phyloP scores from a whole-genome alignment of 2,888 invertebrate species.

The Tromatobia lineatoria region DNA sequence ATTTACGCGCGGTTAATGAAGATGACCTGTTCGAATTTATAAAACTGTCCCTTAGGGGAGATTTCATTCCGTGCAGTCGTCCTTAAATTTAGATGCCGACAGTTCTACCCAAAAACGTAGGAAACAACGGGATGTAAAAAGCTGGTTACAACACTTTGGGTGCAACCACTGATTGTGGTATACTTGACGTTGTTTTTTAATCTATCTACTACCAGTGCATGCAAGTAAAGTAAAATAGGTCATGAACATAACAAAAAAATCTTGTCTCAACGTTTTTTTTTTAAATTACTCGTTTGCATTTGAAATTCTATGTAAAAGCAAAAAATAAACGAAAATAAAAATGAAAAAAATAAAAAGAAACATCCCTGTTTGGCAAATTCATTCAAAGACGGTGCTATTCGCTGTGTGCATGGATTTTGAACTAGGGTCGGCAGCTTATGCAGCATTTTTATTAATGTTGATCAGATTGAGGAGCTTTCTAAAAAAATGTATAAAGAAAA shows the following conservation, averaged over 20 bases:
- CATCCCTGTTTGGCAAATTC: slow-evolving; percentile 28
- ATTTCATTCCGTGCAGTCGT: slow-evolving; percentile 81
- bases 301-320: slow-evolving; percentile 14
- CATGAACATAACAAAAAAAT: slow-evolving; percentile 45
- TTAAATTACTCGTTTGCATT: slow-evolving; percentile 54
- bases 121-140: slow-evolving; percentile 63
- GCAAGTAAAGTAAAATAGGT: slow-evolving; percentile 69
- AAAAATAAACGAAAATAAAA: slow-evolving; percentile 26
- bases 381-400: slow-evolving; percentile 13
- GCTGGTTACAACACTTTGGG: slow-evolving; percentile 61
- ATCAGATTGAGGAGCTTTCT: neutral
- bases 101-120: slow-evolving; percentile 77
- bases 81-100: slow-evolving; percentile 83
- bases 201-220: slow-evolving; percentile 75
- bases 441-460: neutral
- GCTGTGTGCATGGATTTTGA: neutral
- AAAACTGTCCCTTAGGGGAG: slow-evolving; percentile 84
- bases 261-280: slow-evolving; percentile 55
- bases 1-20: slow-evolving; percentile 71
- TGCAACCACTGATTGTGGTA: slow-evolving; percentile 27
- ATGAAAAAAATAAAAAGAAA: slow-evolving; percentile 36
- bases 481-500: neutral
- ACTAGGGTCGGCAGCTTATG: neutral
- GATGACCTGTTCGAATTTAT: slow-evolving; percentile 73
- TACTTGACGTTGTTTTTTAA: slow-evolving; percentile 31